A percentile compares a stretch with the other conserved stretches of the same genome.
These are phyloP conservation scores for Amphimallon solstitiale DNA, from an alignment of 2,888 invertebrate genomes.

Conservation along the genomic window DNA sequence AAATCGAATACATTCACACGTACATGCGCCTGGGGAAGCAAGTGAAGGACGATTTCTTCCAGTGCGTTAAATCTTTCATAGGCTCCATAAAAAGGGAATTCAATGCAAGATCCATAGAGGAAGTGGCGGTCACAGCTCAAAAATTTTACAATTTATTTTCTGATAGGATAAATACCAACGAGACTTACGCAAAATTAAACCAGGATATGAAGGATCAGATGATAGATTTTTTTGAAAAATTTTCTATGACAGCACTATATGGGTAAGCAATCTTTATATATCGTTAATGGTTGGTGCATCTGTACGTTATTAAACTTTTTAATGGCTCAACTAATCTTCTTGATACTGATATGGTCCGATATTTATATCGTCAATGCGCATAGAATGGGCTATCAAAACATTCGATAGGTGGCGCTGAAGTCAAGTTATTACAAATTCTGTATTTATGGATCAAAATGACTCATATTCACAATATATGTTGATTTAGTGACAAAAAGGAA, in stretches of 20 bases:
- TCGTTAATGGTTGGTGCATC: too few relatives aligned
- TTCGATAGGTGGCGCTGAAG: too few relatives aligned
- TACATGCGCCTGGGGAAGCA: conserved; percentile 63
- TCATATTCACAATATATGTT: too few relatives aligned
- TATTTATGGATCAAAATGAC: too few relatives aligned
- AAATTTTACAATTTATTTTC: conserved; percentile 87
- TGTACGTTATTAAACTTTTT: too few relatives aligned
- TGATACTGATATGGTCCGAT: too few relatives aligned
- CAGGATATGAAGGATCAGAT: conserved; percentile 82
- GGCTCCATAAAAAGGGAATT: conserved; percentile 71
- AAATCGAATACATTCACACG: conserved; percentile 57
- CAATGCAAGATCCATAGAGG: conserved; percentile 75
- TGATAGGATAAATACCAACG: conserved; percentile 72
- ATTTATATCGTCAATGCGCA: too few relatives aligned
- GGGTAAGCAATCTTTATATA: conserved; percentile 66
- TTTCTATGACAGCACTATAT: conserved; percentile 91
- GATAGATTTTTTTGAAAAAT: conserved; percentile 93
- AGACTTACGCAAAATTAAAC: conserved; percentile 72
- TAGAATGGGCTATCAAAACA: too few relatives aligned
- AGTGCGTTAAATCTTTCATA: conserved; percentile 75
- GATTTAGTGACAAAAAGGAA: too few relatives aligned
- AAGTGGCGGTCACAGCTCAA: conserved; percentile 89
- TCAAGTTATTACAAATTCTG: too few relatives aligned
- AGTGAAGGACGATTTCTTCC: conserved; percentile 72
- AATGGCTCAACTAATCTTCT: too few relatives aligned